Conservation (phyloP, 2,113 vertebrate genomes). For the Sakesphorus luctuosus region DNA sequence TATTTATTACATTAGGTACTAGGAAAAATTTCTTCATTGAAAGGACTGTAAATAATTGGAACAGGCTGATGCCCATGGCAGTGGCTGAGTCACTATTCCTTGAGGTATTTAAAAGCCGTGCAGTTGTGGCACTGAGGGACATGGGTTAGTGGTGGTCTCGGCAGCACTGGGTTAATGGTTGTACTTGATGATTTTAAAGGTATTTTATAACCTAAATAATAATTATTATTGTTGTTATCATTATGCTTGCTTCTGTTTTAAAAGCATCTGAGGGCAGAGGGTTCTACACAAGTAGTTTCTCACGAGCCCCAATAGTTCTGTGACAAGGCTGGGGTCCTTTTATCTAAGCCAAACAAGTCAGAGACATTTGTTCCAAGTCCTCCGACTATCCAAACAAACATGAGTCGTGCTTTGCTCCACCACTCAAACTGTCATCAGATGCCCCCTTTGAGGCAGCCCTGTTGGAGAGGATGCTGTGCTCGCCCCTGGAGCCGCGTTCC, state of each 20-base stretch:
- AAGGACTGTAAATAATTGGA: not conserved
- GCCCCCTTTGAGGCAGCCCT: not conserved
- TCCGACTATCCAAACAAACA: constrained; percentile 69
- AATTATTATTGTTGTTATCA: not conserved
- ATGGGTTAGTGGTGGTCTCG: not conserved
- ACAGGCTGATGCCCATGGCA: not conserved
- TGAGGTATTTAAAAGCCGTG: not conserved
- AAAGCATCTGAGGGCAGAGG: not conserved
- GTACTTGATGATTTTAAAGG: not conserved
- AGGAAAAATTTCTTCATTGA: not conserved
- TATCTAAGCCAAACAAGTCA: constrained; percentile 27
- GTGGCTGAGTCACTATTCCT: not conserved
- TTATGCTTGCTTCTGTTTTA: not conserved
- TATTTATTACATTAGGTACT: not conserved
- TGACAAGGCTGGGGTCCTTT: constrained; percentile 28
- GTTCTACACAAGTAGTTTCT: not conserved
- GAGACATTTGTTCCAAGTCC: constrained; percentile 59
- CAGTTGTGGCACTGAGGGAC: not conserved
- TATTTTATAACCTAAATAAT: not conserved
- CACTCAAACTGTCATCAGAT: constrained; percentile 33
- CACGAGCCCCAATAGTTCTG: not conserved
- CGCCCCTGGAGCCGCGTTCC: accelerated
- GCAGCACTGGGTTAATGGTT: accelerated
- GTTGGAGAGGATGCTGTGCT: not conserved
- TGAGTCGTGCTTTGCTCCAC: not conserved